Base-by-base conservation (phyloP, 2,797 vertebrate genomes). In the Darevskia nairensis region DNA sequence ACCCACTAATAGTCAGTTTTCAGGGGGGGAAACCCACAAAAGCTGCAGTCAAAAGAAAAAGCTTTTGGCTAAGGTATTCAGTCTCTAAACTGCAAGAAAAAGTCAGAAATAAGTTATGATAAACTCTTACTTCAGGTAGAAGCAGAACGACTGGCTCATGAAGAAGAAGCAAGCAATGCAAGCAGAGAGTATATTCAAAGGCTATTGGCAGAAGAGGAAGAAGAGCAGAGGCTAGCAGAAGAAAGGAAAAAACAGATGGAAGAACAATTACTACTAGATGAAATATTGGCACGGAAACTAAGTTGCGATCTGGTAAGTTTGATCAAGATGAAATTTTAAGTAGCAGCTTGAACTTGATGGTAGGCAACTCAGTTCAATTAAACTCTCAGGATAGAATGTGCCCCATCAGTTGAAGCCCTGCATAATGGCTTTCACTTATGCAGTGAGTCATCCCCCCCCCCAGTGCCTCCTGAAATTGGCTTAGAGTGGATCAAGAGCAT, bases 121-220 rank as follows among this genome's bases (percentile, higher is more conserved):
- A 50, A 74, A 61, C 2, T n/a, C 25, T 64, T 46, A 11, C 78
- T 87, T 83, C 90, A 99, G 99, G 96, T 98, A 93, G 96, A 97
- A 10, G 98, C 97, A 94, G 99, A 99, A 92, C 97, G 97, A 86
- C 96, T 95, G 77, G 97, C 95, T 0, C 94, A 95, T 8, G 98
- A 98, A 0, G 98, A 98, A 87, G 98, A 98, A 89, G 98, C 99
- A 95, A 96, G 94, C 82, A 97, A 92, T 87, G 98, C 98, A 3
- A 99, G 98, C 35, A 98, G 98, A 95, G 97, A 98, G 21, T 98
- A 97, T 89, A 99, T 99, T 93, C 97, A 98, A 59, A 95, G 59
- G 2, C 96, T 99, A 17, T 94, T 99, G 88, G 97, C 96, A 0
- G 98, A 98, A 86, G 97, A 97, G 87, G 98, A 99, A 80, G 95